A percentile compares a stretch with the other conserved stretches of the same genome.
Evolutionary conservation across 2,888 invertebrate genomes (phyloP).

Genomic region (Petrolisthes cinctipes): DNA sequence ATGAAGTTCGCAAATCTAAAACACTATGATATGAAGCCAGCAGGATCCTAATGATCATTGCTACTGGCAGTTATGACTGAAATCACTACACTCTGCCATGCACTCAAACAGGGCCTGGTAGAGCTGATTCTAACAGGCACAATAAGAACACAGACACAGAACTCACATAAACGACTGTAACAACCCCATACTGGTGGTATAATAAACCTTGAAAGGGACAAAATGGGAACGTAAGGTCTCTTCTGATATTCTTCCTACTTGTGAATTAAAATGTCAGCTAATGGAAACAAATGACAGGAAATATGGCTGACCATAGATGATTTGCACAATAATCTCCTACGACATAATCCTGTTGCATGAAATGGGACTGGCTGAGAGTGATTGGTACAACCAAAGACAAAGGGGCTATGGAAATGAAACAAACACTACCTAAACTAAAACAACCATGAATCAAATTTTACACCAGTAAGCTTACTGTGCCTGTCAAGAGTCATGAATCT

Average conservation of each 20-base stretch:
- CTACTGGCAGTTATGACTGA: conserved; percentile 34
- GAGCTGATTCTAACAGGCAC: conserved; percentile 44
- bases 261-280: too few species aligned
- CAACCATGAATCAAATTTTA: conserved; percentile 57
- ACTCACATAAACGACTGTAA: conserved; percentile 36
- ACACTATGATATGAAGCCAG: not conserved
- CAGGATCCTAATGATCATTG: conserved; percentile 37
- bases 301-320: conserved; percentile 46
- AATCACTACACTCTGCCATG: conserved; percentile 51
- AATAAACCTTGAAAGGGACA: too few species aligned
- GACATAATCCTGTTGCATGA: conserved; percentile 42
- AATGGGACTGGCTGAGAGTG: conserved; percentile 60
- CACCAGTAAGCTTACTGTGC: conserved; percentile 65
- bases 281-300: not conserved
- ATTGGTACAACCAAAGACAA: conserved; percentile 34
- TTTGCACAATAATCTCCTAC: conserved; percentile 49
- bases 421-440: conserved; percentile 55
- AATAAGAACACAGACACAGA: conserved; percentile 45
- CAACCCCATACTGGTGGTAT: not conserved
- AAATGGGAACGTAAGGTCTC: too few species aligned
- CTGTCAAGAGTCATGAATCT: conserved; percentile 63
- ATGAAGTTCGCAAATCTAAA: conserved; percentile 48
- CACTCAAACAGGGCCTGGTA: conserved; percentile 50
- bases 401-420: conserved; percentile 33
- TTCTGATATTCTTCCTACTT: too few species aligned